Base-by-base conservation (phyloP, 2,888 invertebrate species). In the Eupithecia centaureata region DNA sequence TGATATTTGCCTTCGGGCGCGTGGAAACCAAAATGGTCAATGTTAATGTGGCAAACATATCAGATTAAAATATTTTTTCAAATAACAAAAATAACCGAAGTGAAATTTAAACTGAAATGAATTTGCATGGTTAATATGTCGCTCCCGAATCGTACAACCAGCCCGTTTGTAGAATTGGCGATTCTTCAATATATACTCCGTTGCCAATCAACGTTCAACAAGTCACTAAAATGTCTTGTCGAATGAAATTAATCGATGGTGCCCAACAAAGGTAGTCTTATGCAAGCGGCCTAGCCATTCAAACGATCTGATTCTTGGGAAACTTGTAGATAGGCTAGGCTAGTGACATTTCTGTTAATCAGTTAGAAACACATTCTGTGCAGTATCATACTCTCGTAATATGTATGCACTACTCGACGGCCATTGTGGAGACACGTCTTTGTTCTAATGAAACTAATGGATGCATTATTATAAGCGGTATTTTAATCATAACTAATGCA, bases 381-480 rank as follows among this genome's bases (percentile, higher is more conserved):
- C 28, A 35, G 68, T 27, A 57, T 33, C 60, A 35, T 28, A n/a
- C 62, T 62, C 65, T 61, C 61, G 58, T 61, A 63, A 68, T 56
- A 56, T 42, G 63, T 56, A 56, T 42, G 63, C 57, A 38, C 42
- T 32, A 51, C 70, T 61, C 32, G 58, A 42, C 62, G 64, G 30
- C 54, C 56, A 68, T 61, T 54, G 63, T 52, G 12, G 59, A 61
- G 61, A 33, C 66, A 58, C 61, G 64, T 71, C 70, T 71, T 74
- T 74, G 73, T 71, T 71, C 52, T 67, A 71, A 71, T 70, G 70
- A 56, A 71, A 74, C 68, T 74, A 73, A 74, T 74, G 74, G 73
- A 65, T 68, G 71, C 70, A 65, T 67, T 56, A 66, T 65, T 58
- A 63, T 59, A 5, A n/a, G 54, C 54, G 54, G n/a, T n/a, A 57